Evolutionary conservation across 2,797 vertebrate genomes (phyloP).

Genomic region (Myotis daubentonii): DNA sequence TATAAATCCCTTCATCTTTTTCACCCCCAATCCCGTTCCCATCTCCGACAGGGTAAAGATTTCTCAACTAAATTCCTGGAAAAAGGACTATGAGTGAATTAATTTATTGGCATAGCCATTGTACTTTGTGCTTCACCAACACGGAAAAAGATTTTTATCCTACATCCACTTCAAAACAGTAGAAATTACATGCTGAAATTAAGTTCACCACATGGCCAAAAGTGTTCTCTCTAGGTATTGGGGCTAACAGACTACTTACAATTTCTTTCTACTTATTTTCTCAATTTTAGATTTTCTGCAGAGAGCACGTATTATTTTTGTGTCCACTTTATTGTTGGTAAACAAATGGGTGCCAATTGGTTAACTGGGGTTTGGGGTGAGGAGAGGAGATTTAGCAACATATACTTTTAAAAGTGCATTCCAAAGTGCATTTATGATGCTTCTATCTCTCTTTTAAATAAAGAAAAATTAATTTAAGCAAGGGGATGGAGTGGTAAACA

Average conservation of each 20-base stretch:
- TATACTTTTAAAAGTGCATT: neutral
- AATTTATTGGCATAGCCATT: neutral
- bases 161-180: neutral
- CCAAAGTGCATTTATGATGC: neutral
- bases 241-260: neutral
- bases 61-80: neutral
- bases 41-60: neutral
- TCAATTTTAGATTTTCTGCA: neutral
- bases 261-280: neutral
- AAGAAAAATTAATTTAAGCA: no score
- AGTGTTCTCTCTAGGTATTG: neutral
- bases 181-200: constrained; percentile 10
- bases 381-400: neutral
- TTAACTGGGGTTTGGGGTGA: neutral
- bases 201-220: neutral
- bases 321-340: neutral
- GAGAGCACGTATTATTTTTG: neutral
- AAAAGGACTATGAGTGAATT: neutral
- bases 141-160: neutral
- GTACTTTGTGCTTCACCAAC: neutral
- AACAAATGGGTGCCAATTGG: neutral
- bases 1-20: neutral
- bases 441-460: no score
- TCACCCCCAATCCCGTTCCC: neutral
- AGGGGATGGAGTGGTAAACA: no score